Conservation (phyloP, 2,888 invertebrate species). For the Abrostola triplasia region DNA sequence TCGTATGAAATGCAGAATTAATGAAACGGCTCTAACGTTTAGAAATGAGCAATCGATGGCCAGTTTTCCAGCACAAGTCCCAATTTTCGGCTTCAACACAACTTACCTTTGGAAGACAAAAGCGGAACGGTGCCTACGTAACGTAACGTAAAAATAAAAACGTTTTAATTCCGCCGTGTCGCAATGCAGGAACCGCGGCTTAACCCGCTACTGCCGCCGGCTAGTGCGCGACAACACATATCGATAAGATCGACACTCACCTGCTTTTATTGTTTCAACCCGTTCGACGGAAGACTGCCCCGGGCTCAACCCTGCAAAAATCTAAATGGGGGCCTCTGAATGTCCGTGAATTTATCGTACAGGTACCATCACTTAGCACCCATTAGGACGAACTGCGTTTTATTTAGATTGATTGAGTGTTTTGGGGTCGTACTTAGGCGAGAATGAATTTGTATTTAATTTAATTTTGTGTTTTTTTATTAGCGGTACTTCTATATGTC, state of each 20-base stretch:
- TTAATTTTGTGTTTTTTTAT: neutral
- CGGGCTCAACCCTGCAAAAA: slow-evolving; percentile 61
- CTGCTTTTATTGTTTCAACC: slow-evolving; percentile 78
- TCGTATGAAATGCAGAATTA: too few species aligned
- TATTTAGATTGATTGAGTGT: slow-evolving; percentile 11
- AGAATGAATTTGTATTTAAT: neutral
- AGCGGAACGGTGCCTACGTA: slow-evolving; percentile 32
- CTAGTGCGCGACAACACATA: slow-evolving; percentile 76
- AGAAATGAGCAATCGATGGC: slow-evolving; percentile 1
- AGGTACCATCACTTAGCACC: slow-evolving; percentile 51
- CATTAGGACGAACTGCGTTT: slow-evolving; percentile 33
- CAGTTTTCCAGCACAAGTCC: neutral
- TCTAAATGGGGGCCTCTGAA: slow-evolving; percentile 73
- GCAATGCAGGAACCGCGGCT: slow-evolving; percentile 66
- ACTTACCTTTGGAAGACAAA: slow-evolving; percentile 35
- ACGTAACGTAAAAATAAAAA: slow-evolving; percentile 48
- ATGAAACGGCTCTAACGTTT: neutral
- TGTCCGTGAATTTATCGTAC: slow-evolving; percentile 52
- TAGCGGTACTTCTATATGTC: neutral
- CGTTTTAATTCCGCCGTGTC: slow-evolving; percentile 55
- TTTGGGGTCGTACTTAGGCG: slow-evolving; percentile 14
- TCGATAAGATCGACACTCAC: slow-evolving; percentile 77
- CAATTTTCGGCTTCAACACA: neutral
- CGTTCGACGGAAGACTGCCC: slow-evolving; percentile 63
- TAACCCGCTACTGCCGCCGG: slow-evolving; percentile 70